Percentiles rank a stretch among this genome's conserved stretches.
Conservation (phyloP, 2,797 vertebrate species). For the Phalloptychus januarius region DNA sequence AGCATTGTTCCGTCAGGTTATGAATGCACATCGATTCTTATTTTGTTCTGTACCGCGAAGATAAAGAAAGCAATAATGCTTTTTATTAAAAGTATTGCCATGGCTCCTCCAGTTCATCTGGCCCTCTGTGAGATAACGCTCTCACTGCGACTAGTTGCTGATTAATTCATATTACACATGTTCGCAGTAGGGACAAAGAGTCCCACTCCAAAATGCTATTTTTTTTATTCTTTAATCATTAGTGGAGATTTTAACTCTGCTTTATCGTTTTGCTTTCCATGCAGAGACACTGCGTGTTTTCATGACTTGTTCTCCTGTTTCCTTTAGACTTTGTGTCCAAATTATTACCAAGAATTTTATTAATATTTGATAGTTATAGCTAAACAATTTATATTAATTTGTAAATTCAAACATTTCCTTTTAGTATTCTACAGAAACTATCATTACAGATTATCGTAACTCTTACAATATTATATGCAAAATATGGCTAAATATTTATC, state of each 20-base stretch:
- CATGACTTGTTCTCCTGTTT: neutral
- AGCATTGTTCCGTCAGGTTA: constrained; percentile 56
- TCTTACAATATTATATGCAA: neutral
- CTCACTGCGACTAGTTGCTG: constrained; percentile 39
- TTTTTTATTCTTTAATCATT: constrained; percentile 47
- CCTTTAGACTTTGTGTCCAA: neutral
- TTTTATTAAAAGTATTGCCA: constrained; percentile 63
- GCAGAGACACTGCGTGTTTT: constrained; percentile 1
- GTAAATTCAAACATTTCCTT: neutral
- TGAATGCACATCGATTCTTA: constrained; percentile 63
- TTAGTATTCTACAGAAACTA: neutral
- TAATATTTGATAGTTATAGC: neutral
- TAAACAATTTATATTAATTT: neutral
- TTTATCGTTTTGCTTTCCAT: constrained; percentile 12
- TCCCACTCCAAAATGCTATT: constrained; percentile 34
- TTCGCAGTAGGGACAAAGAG: constrained; percentile 53
- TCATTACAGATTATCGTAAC: neutral
- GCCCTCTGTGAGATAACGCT: constrained; percentile 52
- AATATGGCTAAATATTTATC: neutral
- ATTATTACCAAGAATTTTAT: too few species aligned
- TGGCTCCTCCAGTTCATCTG: constrained; percentile 55
- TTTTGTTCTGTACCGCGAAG: constrained; percentile 59
- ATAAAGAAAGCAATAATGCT: constrained; percentile 73
- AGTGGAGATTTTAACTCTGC: constrained; percentile 37
- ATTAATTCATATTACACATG: constrained; percentile 64